phyloP scores from a whole-genome alignment of 1,140 invertebrate species.

The Hylaeus anthracinus region DNA sequence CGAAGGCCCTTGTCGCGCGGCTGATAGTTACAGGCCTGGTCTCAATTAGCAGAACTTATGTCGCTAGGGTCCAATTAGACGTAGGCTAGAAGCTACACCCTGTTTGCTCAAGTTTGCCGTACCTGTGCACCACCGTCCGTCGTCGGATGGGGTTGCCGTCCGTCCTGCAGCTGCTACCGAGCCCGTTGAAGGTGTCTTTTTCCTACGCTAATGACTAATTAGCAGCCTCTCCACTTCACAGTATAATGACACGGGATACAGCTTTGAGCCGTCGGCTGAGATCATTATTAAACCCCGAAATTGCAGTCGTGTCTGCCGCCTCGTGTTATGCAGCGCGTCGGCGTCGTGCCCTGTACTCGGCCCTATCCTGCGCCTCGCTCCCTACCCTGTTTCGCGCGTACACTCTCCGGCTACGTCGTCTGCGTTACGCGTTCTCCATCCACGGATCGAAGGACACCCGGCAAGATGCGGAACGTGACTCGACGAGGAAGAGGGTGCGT shows the following conservation, averaged over 20 bases:
- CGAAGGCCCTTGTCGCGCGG: constrained; percentile 64
- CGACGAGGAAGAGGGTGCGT: constrained; percentile 45
- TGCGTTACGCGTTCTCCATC: neutral
- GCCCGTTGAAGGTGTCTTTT: constrained; percentile 78
- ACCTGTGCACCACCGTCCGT: constrained; percentile 55
- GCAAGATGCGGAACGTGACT: constrained; percentile 50
- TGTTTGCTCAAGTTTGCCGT: constrained; percentile 79
- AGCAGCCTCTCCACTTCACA: constrained; percentile 76
- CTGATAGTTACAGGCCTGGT: constrained; percentile 77
- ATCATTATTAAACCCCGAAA: constrained; percentile 76
- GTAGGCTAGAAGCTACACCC: constrained; percentile 79
- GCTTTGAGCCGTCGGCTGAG: constrained; percentile 54
- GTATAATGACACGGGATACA: constrained; percentile 77
- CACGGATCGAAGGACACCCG: constrained; percentile 40
- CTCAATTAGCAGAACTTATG: constrained; percentile 82
- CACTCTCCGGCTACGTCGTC: neutral
- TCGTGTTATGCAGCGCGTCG: constrained; percentile 37
- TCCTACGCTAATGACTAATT: constrained; percentile 81
- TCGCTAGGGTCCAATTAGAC: constrained; percentile 82
- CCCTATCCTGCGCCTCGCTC: constrained; percentile 38
- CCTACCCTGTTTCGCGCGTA: neutral
- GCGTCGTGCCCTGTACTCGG: constrained; percentile 24
- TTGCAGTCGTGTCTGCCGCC: constrained; percentile 58
- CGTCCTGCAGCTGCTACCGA: constrained; percentile 62
- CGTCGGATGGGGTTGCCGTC: constrained; percentile 68